Evolutionary conservation across 2,797 vertebrate genomes (phyloP), one percentile per base, ranked within the genome.

Genomic region (Sternarchorhynchus goeldii): DNA sequence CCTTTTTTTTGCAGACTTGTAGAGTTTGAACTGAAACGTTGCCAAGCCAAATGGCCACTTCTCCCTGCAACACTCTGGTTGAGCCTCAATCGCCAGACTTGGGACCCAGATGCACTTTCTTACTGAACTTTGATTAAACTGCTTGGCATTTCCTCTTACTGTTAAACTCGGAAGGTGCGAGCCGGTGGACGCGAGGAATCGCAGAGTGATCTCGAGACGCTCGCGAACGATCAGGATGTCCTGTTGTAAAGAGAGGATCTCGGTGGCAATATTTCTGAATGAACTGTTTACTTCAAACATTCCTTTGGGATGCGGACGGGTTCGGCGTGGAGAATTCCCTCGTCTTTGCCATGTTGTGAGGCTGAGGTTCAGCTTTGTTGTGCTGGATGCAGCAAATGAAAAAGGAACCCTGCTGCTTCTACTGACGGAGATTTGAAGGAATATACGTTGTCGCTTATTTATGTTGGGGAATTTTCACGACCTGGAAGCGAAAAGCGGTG

Each of bases 201-300:
- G 14, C 56, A 63, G n/a, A 60, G 31, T 57, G 12, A 74, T 67
- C 50, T 63, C 39, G 50, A 76, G 31, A 66, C 56, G 4, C 66
- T 63, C 73, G 77, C 70, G 10, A 50, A 50, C 14, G n/a, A 34
- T 63, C 29, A 25, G 6, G 50, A 65, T 63, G n/a, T 57, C 7
- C 29, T 39, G 18, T 65, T 64, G 67, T 90, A 89, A 91, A 89
- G 90, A 84, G 85, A 85, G 88, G 83, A 87, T 77, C 86, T 53
- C 74, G 62, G 60, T 76, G 84, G 84, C 76, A 82, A 90, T 88
- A 90, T 91, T 85, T 77, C 69, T 85, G 75, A 89, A 63, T 72
- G 78, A 86, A 82, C 84, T 81, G 84, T 91, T 91, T 87, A 90
- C 92, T 92, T 90, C 83, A 89, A 88, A 92, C 90, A 92, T 93